These are phyloP conservation scores for Sus cebifrons DNA, from an alignment of 2,797 vertebrate species.

Conservation along the genomic window DNA sequence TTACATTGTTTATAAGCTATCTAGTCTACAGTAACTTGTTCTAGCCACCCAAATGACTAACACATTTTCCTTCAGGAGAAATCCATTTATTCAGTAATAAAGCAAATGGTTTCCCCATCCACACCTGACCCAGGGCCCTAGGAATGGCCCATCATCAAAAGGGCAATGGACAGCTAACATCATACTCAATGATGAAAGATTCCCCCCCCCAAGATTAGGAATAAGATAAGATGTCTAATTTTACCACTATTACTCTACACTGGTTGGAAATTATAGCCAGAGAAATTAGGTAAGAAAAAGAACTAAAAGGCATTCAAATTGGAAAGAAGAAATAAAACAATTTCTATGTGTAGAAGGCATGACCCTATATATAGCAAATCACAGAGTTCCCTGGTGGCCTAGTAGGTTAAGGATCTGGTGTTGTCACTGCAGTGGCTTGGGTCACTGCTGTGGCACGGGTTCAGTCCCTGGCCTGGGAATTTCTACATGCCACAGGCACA, in stretches of 20 bases:
- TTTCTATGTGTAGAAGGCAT: neutral
- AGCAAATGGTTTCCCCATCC: conserved; percentile 13
- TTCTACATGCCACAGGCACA: no score
- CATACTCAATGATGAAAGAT: neutral
- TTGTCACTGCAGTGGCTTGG: no score
- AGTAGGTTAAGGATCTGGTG: no score
- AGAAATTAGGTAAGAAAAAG: conserved; percentile 15
- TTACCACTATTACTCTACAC: neutral
- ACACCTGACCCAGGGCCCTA: neutral
- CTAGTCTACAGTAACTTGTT: neutral
- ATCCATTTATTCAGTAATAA: conserved; percentile 60
- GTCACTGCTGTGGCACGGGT: no score
- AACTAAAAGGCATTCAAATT: conserved; percentile 21
- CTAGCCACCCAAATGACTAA: neutral
- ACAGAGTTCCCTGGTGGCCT: neutral
- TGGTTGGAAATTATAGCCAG: neutral
- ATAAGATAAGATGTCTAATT: neutral
- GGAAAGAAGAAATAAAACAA: conserved; percentile 52
- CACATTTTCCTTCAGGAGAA: conserved; percentile 68
- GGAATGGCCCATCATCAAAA: conserved; percentile 46
- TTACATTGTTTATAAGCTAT: conserved; percentile 4
- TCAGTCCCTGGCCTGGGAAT: no score
- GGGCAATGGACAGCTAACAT: neutral
- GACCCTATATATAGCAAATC: conserved; percentile 22
- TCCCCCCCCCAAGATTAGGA: neutral